A percentile compares a stretch with the other conserved stretches of the same genome.
Conservation (phyloP, 1,140 invertebrate genomes). For the Pygmarrhopalites habei region DNA sequence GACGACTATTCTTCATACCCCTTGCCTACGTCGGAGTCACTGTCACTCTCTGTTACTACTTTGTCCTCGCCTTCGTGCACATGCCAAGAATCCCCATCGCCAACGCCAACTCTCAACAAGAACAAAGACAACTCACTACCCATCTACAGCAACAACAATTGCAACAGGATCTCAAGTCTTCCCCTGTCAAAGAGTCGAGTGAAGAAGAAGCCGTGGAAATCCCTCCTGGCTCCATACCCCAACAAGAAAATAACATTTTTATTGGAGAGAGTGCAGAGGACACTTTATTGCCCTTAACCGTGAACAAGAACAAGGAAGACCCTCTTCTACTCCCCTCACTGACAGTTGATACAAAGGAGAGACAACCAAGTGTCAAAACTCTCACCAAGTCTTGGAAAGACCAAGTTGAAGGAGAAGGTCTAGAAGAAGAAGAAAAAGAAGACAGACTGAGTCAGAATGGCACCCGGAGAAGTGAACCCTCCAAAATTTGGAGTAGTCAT, state of each 20-base stretch:
- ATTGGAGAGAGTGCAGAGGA: too few species aligned
- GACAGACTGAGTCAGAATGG: constrained; percentile 8
- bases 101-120: not conserved
- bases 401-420: not conserved
- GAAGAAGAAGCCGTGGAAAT: too few species aligned
- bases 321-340: too few species aligned
- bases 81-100: not conserved
- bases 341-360: too few species aligned
- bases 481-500: constrained; percentile 36
- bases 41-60: constrained; percentile 27
- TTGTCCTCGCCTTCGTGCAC: constrained; percentile 27
- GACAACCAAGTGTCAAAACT: too few species aligned
- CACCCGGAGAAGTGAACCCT: constrained; percentile 34
- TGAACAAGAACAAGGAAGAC: not conserved
- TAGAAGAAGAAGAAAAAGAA: not conserved
- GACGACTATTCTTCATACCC: constrained; percentile 26
- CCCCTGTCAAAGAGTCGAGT: too few species aligned
- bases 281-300: too few species aligned
- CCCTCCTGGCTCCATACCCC: too few species aligned
- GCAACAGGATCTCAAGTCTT: too few species aligned
- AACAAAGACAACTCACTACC: not conserved
- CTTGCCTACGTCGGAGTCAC: constrained; percentile 28
- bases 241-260: too few species aligned
- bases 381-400: too few species aligned
- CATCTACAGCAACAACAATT: too few species aligned